phyloP scores from a whole-genome alignment of 2,888 invertebrate genomes.

The Itoplectis maculator region DNA sequence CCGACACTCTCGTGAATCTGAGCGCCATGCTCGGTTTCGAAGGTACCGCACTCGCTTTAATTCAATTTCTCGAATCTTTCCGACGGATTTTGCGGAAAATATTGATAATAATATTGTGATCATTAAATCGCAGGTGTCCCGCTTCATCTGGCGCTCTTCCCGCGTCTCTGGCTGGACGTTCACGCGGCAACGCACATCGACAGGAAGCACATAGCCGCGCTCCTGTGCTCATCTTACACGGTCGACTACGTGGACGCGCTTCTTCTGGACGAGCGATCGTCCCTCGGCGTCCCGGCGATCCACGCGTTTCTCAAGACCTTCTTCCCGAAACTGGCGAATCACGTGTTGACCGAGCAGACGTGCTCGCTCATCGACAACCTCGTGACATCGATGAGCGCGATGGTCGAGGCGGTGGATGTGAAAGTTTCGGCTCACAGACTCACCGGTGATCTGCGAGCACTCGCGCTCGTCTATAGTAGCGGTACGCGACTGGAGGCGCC shows the following conservation, averaged over 20 bases:
- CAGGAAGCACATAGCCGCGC: slow-evolving; percentile 92
- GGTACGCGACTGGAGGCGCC: slow-evolving; percentile 83
- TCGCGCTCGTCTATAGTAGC: slow-evolving; percentile 86
- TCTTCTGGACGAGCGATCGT: slow-evolving; percentile 93
- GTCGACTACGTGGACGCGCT: slow-evolving; percentile 97
- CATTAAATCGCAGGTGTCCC: slow-evolving; percentile 90
- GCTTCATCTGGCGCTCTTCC: slow-evolving; percentile 94
- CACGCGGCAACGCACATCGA: slow-evolving; percentile 91
- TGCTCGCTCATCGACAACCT: slow-evolving; percentile 87
- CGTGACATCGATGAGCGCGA: slow-evolving; percentile 87
- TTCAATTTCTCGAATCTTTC: not conserved
- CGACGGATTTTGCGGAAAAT: too few relatives aligned
- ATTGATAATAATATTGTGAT: too few relatives aligned
- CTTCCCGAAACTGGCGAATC: slow-evolving; percentile 93
- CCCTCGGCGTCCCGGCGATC: slow-evolving; percentile 93
- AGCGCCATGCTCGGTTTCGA: slow-evolving; percentile 96
- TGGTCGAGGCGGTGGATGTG: slow-evolving; percentile 86
- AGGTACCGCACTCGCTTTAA: slow-evolving; percentile 83
- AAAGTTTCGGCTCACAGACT: slow-evolving; percentile 85
- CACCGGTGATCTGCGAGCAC: slow-evolving; percentile 86
- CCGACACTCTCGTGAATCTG: slow-evolving; percentile 93
- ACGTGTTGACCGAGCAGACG: slow-evolving; percentile 87
- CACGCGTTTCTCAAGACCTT: slow-evolving; percentile 95
- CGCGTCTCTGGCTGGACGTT: slow-evolving; percentile 96
- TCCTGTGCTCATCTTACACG: slow-evolving; percentile 93